Evolutionary conservation across 2,797 vertebrate genomes (phyloP).

Genomic region (Macroramphosus scolopax): DNA sequence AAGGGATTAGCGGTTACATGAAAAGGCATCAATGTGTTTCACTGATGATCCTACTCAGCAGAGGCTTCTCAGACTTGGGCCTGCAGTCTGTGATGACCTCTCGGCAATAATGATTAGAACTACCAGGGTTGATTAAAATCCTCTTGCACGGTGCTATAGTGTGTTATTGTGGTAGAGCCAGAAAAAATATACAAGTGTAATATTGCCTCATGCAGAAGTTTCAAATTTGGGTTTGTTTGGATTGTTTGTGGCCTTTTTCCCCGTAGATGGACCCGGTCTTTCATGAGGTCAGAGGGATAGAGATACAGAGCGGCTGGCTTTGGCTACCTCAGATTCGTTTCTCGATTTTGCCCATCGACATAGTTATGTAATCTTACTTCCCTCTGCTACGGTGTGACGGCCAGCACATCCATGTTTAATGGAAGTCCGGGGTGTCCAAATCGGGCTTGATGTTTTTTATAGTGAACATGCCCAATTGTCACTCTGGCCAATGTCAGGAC

Average conservation of each 20-base stretch:
- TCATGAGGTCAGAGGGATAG: too few species aligned
- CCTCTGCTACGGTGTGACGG: background rate
- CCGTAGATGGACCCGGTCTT: slow-evolving; percentile 14
- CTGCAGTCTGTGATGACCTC: slow-evolving; percentile 49
- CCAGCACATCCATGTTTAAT: background rate
- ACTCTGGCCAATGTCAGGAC: slow-evolving; percentile 9
- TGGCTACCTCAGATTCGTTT: background rate
- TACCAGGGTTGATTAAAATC: slow-evolving; percentile 47
- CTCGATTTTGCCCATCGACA: slow-evolving; percentile 4
- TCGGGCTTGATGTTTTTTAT: background rate
- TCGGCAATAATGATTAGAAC: slow-evolving; percentile 58
- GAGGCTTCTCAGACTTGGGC: slow-evolving; percentile 45
- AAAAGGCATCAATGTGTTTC: slow-evolving; percentile 70
- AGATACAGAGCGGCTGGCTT: slow-evolving; percentile 2
- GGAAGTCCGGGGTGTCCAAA: slow-evolving; percentile 1
- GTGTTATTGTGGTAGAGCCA: slow-evolving; percentile 20
- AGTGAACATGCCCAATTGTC: background rate
- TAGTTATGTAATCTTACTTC: slow-evolving; percentile 4
- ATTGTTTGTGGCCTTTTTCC: background rate
- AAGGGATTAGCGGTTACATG: slow-evolving; percentile 67
- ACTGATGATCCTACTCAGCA: slow-evolving; percentile 60
- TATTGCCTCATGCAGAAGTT: slow-evolving; percentile 26
- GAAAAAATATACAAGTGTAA: slow-evolving; percentile 36
- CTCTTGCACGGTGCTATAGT: slow-evolving; percentile 19
- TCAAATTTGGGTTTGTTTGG: slow-evolving; percentile 22